Conservation (phyloP, 2,797 vertebrate species). For the Sardinella longiceps region DNA sequence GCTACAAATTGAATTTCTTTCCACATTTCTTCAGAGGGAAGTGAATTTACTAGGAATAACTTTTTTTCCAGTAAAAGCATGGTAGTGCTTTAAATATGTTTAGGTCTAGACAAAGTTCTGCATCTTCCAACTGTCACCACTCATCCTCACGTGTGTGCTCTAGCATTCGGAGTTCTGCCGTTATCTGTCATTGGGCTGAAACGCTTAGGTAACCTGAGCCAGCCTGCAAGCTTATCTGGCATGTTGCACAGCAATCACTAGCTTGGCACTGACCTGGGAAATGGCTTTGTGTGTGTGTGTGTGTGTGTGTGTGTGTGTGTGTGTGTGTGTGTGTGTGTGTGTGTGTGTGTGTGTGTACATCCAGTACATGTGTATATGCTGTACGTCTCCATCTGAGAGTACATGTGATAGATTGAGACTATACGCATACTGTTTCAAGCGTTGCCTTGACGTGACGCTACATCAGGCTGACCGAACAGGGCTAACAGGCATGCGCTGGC, state of each 20-base stretch:
- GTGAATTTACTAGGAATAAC: background rate
- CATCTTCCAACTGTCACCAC: background rate
- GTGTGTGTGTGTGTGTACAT: background rate
- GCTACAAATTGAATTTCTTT: background rate
- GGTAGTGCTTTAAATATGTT: background rate
- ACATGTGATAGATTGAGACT: background rate
- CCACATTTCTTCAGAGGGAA: background rate
- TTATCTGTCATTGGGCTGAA: background rate
- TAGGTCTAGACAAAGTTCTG: background rate
- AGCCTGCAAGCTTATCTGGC: background rate
- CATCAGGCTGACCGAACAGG: background rate
- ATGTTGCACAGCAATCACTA: background rate
- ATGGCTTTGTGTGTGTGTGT: background rate
- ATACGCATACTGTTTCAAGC: background rate
- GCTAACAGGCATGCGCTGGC: background rate
- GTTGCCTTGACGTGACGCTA: background rate
- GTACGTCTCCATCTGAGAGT: background rate
- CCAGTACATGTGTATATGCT: background rate
- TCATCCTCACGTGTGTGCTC: background rate
- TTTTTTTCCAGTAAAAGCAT: background rate
- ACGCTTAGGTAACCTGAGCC: background rate
- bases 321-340: background rate
- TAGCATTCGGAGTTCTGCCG: background rate
- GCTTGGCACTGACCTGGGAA: background rate
- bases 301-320: conserved; percentile 15